Evolutionary conservation across 2,113 vertebrate species (phyloP), one percentile per base, ranked within the genome.

Genomic region (Globicephala melas): DNA sequence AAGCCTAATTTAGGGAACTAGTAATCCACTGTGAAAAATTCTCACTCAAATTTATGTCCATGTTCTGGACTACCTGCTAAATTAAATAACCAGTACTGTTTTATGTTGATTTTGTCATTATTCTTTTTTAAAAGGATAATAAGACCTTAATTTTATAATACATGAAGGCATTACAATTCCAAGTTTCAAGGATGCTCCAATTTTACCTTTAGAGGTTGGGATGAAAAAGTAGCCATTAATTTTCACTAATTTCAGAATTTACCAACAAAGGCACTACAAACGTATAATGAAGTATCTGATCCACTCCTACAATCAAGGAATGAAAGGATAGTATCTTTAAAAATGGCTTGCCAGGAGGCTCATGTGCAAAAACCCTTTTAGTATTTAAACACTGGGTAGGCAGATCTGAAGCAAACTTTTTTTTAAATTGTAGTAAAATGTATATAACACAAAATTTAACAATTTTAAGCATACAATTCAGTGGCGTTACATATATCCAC

Each of bases 61-160:
- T 44, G 9, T 55, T 79, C 26, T 77, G 25, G 33, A 86, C 47
- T 89, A 8, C 20, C 55, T 91, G 33, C 38, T 83, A 60, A 65
- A 65, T 80, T 77, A 55, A 31, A 89, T 36, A 63, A 47, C 4
- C 3, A 13, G 2, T 73, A 10, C 28, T 41, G 47, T 38, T 60
- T 87, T n/a, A 5, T 9, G 38, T 73, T 50, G 47, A 53, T 79
- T 79, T 55, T 68, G 11, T 77, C 47, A 31, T 53, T 63, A 17
- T 36, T 67, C 25, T 55, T 96, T 74, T 67, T 25, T 26, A 44
- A 93, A 92, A 82, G 55, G 21, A 36, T 80, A 79, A 70, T 3
- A 87, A 81, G 10, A 80, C 55, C n/a, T 84, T 89, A 62, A 79
- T 62, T 91, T 81, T 96, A 65, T 53, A 91, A 73, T 88, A n/a